phyloP scores from a whole-genome alignment of 2,113 vertebrate species.

The Albula glossodonta region DNA sequence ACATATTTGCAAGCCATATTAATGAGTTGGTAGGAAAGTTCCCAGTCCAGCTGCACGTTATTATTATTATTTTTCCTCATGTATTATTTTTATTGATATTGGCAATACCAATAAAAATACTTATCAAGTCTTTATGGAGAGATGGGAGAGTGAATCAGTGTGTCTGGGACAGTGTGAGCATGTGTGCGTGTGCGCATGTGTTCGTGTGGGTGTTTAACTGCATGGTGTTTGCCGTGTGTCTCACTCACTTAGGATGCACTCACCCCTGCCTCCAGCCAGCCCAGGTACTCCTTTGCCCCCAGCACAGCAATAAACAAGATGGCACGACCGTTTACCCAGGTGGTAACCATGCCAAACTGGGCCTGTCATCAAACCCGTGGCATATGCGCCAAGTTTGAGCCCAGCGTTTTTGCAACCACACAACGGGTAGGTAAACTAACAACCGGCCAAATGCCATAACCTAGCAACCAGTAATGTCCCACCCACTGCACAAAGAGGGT shows the following conservation, averaged over 20 bases:
- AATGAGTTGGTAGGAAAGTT: neutral
- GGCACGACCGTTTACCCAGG: slow-evolving; percentile 84
- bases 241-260: slow-evolving; percentile 78
- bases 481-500: neutral
- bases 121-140: slow-evolving; percentile 32
- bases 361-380: slow-evolving; percentile 84
- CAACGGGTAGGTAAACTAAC: slow-evolving; percentile 88
- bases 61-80: slow-evolving; percentile 10
- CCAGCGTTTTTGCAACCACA: slow-evolving; percentile 76
- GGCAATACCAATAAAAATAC: no score
- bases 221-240: slow-evolving; percentile 48
- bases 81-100: neutral
- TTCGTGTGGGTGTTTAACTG: slow-evolving; percentile 31
- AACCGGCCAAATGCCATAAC: neutral
- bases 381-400: slow-evolving; percentile 71
- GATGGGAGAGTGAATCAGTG: slow-evolving; percentile 44
- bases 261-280: slow-evolving; percentile 78
- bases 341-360: slow-evolving; percentile 71
- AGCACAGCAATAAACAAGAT: slow-evolving; percentile 97
- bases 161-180: slow-evolving; percentile 33
- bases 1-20: slow-evolving; percentile 1
- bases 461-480: no score
- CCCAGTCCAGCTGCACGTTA: slow-evolving; percentile 14
- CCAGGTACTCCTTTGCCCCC: slow-evolving; percentile 95
- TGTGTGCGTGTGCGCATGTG: slow-evolving; percentile 5